Evolutionary conservation across 2,797 vertebrate species (phyloP), one percentile per base, ranked within the genome.

Genomic region (Allobates femoralis): DNA sequence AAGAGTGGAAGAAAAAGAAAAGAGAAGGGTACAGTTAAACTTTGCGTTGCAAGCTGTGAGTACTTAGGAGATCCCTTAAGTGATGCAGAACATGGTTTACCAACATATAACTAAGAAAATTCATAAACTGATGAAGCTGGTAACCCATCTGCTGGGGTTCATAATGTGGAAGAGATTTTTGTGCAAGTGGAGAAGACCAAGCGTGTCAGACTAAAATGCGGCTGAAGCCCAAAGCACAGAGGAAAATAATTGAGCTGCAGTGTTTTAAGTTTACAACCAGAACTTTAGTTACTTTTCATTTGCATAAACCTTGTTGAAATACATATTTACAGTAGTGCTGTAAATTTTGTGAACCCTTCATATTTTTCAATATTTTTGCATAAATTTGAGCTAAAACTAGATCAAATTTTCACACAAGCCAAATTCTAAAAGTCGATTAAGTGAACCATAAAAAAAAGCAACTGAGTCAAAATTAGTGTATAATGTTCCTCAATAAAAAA

Each of bases 21-120:
- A 73, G 58, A 88, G 60, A 88, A 94, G 94, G 94, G 94, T 91
- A 94, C 74, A 93, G 93, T 95, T 95, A 95, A 89, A 93, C 82
- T 92, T 58, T 76, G 82, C 82, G 16, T 85, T 15, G 86, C 82
- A 88, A 85, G 86, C 82, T 67, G 82, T 51, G 86, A 53, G 46
- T 74, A 79, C 75, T 58, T 50, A 66, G 28, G 41, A 80, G 46
- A 75, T 64, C 78, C 83, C 77, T 67, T 71, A 80, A 67, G 82
- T 81, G 77, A 71, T 80, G 82, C 76, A 87, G 75, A 84, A 80
- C 77, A 73, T 87, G 86, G 82, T 73, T 66, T 87, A 79, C 77
- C 86, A 80, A 32, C 50, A 62, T 30, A 34, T 21, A 34, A 46
- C 3, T 21, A 69, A 37, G 5, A 69, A 34, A 32, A 3, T 2